Conservation (phyloP, 1,140 invertebrate species). For the Triops cancriformis region DNA sequence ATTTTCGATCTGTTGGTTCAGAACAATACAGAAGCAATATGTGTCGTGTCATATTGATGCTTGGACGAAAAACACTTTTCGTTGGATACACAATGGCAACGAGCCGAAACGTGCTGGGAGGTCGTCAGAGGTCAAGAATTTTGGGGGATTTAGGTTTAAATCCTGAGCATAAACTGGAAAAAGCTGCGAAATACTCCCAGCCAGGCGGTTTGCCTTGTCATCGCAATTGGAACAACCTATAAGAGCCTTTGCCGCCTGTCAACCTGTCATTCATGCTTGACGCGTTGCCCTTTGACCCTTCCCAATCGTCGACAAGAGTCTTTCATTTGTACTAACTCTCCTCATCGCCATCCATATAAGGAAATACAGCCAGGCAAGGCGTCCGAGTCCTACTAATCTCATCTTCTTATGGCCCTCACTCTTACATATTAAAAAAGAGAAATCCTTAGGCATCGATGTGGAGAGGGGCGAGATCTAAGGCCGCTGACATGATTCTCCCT, state of each 20-base stretch:
- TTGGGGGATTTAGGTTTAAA: neutral
- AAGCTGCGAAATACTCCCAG: neutral
- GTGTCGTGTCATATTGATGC: neutral
- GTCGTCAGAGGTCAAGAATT: conserved; percentile 6
- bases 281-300: conserved; percentile 1
- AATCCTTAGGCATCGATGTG: neutral
- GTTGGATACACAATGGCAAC: conserved; percentile 9
- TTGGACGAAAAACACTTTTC: neutral
- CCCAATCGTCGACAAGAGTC: neutral
- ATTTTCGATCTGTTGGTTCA: neutral
- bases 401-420: neutral
- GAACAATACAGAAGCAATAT: neutral
- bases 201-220: conserved; percentile 12
- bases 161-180: conserved; percentile 11
- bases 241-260: neutral
- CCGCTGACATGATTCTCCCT: neutral
- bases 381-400: neutral
- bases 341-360: neutral
- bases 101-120: conserved; percentile 4
- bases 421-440: conserved; percentile 5
- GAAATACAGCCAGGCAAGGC: neutral
- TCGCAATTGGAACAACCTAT: neutral
- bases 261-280: conserved; percentile 13
- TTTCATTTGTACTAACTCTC: neutral
- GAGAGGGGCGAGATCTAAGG: neutral